Evolutionary conservation across 1,140 invertebrate species (phyloP), one percentile per base, ranked within the genome.

Genomic region (Arctopsyche grandis): DNA sequence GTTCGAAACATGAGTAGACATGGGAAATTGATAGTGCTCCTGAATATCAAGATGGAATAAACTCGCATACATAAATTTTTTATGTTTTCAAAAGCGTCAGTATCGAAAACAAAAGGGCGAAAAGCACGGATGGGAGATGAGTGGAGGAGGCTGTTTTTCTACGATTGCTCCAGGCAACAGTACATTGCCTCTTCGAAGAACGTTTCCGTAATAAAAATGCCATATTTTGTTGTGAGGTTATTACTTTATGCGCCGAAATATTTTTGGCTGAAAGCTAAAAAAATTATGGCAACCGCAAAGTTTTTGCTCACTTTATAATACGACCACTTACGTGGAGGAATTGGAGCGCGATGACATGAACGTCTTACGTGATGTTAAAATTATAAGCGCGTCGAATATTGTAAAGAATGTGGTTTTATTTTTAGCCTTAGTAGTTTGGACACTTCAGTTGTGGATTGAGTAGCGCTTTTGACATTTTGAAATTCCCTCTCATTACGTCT

Each of bases 201-300:
- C 78, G 76, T 78, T 75, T 52, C 75, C 71, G 79, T 76, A 77
- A 78, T 75, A 69, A 77, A 78, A 77, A 44, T 56, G 43, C 44
- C 60, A 74, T 78, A 78, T 78, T 58, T 80, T 76, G 74, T 69
- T 19, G 46, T 44, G 29, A 46, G 73, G 26, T 24, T 58, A 24
- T 80, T 75, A 75, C 74, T 76, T 76, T 76, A 76, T 76, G 74
- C 58, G 58, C 74, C 38, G 24, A 14, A 19, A 24, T 24, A 58
- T 24, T 76, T 76, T 26, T 24, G 21, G 46, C 24, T 63, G 74
- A 76, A 63, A 76, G 74, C 74, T 76, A 21, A 76, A 76, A n/a
- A 76, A 76, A 76, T 76, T 76, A 63, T 76, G 60, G 52, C 22
- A 19, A 56, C 60, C 60, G 74, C 29, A 76, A 76, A 76, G 74